These are phyloP conservation scores for Apotomis turbidana DNA, from an alignment of 2,888 invertebrate species.

Conservation along the genomic window DNA sequence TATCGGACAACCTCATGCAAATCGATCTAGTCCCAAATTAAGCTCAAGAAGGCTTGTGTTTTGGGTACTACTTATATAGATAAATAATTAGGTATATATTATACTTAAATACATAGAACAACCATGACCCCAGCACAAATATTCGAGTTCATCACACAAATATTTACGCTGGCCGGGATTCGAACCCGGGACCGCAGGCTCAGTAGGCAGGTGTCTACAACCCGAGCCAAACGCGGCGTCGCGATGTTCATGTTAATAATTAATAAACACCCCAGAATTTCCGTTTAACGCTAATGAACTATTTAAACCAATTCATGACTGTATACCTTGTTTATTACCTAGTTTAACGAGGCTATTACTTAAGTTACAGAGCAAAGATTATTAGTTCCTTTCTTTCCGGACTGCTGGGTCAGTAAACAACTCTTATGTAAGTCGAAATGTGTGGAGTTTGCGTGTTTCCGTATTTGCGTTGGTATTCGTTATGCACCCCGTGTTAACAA, in stretches of 20 bases:
- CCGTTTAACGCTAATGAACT: constrained; percentile 1
- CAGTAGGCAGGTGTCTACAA: no score
- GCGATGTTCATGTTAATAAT: not conserved
- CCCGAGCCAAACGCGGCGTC: no score
- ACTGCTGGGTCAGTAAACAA: constrained; percentile 34
- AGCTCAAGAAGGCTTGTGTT: no score
- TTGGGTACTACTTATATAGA: no score
- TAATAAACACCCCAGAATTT: not conserved
- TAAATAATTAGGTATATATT: no score
- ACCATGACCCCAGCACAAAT: no score
- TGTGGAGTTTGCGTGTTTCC: constrained; percentile 35
- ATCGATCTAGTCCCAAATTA: no score
- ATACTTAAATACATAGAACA: no score
- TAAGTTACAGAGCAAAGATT: constrained; percentile 4
- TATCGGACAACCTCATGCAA: no score
- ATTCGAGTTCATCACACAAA: no score
- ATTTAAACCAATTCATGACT: not conserved
- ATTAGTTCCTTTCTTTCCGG: constrained; percentile 37
- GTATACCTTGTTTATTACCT: constrained; percentile 11
- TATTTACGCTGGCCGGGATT: no score
- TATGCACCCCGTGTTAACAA: constrained; percentile 29
- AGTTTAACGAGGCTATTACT: constrained; percentile 3
- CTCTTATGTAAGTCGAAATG: constrained; percentile 27
- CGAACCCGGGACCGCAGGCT: no score
- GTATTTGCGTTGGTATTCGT: constrained; percentile 27